Base-by-base conservation (phyloP, 2,797 vertebrate species). In the Smutsia temminckii region DNA sequence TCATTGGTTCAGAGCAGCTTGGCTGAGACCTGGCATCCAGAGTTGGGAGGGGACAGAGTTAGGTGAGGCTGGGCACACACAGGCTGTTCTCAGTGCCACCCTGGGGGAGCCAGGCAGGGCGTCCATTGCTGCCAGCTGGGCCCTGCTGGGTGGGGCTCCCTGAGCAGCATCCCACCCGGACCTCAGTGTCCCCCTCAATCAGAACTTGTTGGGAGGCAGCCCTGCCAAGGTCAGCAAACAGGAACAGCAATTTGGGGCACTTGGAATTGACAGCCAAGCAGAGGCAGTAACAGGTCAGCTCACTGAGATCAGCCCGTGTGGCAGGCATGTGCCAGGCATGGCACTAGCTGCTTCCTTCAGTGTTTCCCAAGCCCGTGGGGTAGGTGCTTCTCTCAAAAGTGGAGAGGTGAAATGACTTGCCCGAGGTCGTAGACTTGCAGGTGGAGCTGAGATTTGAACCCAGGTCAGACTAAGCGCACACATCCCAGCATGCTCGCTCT, bases 1-100 rank as follows among this genome's bases (percentile, higher is more conserved):
- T 66, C 20, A 0, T 1, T 40, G 55, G 6, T 78, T 8, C 3
- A 7, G 72, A 42, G 53, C 0, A 0, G 59, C 51, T 16, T 2
- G 34, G 10, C 55, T 25, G 49, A 61, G 64, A 25, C 27, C 25
- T 25, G 55, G 55, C 8, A 20, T 29, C 29, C 8, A 14, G 53
- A 55, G 59, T 10, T 57, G 25, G 69, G 79, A 55, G 25, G 20
- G 12, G 72, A 5, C 5, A 10, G 29, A 64, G 61, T 11, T 2
- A 11, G 90, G n/a, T 12, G 27, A 37, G 32, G 1, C 18, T 11
- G 1, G 57, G 72, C 42, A 64, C 53, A 29, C 20, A 2, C 0
- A 51, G 63, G 49, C 81, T 79, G 14, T n/a, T 49, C 46, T n/a
- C 7, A 3, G 6, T 8, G 27, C 34, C 7, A 17, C 37, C n/a